phyloP scores from a whole-genome alignment of 2,888 invertebrate species.

The Bimastos eiseni region DNA sequence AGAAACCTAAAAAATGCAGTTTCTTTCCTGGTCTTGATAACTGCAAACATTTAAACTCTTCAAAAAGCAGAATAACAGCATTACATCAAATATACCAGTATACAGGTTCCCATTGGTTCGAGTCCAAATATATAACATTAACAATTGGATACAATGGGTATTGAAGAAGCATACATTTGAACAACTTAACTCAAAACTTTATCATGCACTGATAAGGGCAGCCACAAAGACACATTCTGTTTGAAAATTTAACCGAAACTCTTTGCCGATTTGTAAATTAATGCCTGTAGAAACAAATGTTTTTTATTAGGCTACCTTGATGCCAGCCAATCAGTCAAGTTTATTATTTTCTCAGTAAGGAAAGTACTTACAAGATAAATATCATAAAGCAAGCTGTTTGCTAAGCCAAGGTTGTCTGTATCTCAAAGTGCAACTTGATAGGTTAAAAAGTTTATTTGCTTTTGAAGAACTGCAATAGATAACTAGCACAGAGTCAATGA shows the following conservation, averaged over 20 bases:
- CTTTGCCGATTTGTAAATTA: neutral
- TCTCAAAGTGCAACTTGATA: neutral
- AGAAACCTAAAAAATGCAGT: neutral
- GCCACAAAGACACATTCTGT: neutral
- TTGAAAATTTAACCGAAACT: neutral
- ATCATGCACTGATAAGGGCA: neutral
- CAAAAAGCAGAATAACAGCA: neutral
- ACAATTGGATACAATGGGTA: neutral
- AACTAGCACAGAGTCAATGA: neutral
- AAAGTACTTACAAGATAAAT: neutral
- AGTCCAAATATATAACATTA: neutral
- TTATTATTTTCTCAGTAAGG: neutral
- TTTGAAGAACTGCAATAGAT: neutral
- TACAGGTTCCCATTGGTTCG: constrained; percentile 16
- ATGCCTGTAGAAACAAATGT: neutral
- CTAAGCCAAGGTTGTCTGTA: neutral
- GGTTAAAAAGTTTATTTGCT: neutral
- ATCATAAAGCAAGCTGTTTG: neutral
- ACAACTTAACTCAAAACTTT: neutral
- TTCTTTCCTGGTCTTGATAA: neutral
- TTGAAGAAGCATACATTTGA: neutral
- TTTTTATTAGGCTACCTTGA: neutral
- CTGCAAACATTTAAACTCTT: neutral
- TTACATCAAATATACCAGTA: neutral
- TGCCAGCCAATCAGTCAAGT: neutral